phyloP scores from a whole-genome alignment of 2,113 vertebrate species.

The Oncorhynchus mykiss region DNA sequence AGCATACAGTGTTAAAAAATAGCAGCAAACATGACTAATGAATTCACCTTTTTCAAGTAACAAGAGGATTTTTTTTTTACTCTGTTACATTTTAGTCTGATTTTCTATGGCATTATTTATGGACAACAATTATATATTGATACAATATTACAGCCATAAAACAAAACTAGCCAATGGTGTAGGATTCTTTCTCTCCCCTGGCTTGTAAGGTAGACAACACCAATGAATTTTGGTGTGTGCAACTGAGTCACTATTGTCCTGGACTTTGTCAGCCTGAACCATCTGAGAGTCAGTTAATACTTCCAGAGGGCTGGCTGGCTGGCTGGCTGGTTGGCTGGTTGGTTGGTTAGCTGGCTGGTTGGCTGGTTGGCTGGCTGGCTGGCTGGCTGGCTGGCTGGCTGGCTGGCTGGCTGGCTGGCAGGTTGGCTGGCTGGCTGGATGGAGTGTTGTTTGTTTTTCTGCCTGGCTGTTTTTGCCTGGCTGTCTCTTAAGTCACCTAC shows the following conservation, averaged over 20 bases:
- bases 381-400: too few relatives aligned
- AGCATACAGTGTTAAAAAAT: not conserved
- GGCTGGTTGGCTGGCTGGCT: too few relatives aligned
- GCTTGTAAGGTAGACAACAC: not conserved
- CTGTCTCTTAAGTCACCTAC: constrained; percentile 6
- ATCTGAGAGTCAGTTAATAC: constrained; percentile 14
- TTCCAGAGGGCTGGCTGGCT: not conserved
- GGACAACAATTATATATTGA: not conserved
- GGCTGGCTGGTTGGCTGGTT: not conserved
- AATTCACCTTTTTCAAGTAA: not conserved
- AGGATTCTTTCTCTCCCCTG: not conserved
- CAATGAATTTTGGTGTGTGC: not conserved
- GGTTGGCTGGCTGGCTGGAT: not conserved
- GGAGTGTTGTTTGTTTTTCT: constrained; percentile 23
- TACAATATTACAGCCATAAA: not conserved
- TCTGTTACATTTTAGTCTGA: not conserved
- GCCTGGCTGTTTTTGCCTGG: constrained; percentile 3
- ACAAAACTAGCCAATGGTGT: not conserved
- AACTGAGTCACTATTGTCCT: constrained; percentile 16
- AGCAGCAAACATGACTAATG: not conserved
- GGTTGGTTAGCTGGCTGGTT: not conserved
- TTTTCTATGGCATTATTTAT: not conserved
- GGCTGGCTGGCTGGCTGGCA: not conserved
- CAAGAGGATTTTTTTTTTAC: too few relatives aligned
- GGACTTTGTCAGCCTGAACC: constrained; percentile 10